Percentiles rank a stretch among this genome's conserved stretches.
phyloP scores from a whole-genome alignment of 2,888 invertebrate genomes.

The Parnassius orleans region DNA sequence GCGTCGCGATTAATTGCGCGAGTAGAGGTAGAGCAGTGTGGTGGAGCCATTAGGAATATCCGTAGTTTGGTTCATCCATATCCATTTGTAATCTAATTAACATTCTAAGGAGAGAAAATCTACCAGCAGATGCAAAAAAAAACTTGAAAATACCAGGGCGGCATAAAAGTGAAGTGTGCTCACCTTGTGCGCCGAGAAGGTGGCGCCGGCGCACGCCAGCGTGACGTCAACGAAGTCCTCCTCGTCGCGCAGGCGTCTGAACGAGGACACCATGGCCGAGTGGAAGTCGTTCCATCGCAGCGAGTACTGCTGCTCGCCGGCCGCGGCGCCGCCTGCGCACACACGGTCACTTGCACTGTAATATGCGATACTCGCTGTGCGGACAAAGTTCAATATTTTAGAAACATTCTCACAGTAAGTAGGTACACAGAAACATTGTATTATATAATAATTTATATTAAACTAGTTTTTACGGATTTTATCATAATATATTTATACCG shows the following conservation, averaged over 20 bases:
- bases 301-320: constrained; percentile 89
- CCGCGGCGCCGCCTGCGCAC: constrained; percentile 65
- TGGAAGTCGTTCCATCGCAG: constrained; percentile 97
- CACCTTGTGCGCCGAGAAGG: constrained; percentile 93
- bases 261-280: constrained; percentile 93
- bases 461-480: no score
- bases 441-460: no score
- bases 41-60: no score
- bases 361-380: constrained; percentile 28
- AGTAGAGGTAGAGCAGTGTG: no score
- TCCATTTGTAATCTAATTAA: no score
- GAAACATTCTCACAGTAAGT: neutral
- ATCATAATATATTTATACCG: no score
- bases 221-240: constrained; percentile 97
- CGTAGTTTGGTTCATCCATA: no score
- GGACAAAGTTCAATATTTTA: constrained; percentile 9
- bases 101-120: no score
- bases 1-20: no score
- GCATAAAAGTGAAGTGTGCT: neutral
- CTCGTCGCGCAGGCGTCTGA: constrained; percentile 92
- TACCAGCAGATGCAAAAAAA: no score
- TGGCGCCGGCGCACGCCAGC: constrained; percentile 93
- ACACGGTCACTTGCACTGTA: constrained; percentile 27
- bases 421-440: no score
- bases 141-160: neutral